Conservation (phyloP, 1,140 invertebrate species). For the Chrysomallon squamiferum region DNA sequence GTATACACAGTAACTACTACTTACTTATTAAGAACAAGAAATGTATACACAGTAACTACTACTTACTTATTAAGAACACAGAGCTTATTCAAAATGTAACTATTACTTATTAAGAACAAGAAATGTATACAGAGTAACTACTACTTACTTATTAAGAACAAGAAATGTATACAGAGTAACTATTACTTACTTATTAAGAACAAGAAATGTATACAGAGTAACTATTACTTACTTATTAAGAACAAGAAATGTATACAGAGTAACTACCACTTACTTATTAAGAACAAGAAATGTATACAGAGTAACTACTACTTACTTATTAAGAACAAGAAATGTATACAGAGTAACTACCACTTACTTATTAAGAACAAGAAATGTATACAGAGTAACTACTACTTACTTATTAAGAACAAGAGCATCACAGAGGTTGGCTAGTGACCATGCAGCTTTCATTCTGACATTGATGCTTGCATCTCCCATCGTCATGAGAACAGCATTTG, state of each 20-base stretch:
- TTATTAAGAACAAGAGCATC: slow-evolving; percentile 76
- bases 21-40: slow-evolving; percentile 71
- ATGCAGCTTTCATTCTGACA: slow-evolving; percentile 80
- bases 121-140: too few relatives aligned
- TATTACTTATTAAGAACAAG: not conserved
- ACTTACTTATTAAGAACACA: not conserved
- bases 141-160: slow-evolving; percentile 62
- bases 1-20: too few relatives aligned
- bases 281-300: not conserved
- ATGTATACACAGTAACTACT: not conserved
- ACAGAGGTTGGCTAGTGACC: slow-evolving; percentile 83
- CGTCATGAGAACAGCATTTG: slow-evolving; percentile 72
- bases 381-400: too few relatives aligned
- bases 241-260: not conserved
- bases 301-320: not conserved
- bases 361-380: not conserved
- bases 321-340: not conserved
- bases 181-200: not conserved
- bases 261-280: not conserved
- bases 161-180: not conserved
- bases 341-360: not conserved
- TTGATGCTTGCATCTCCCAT: slow-evolving; percentile 71
- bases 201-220: not conserved
- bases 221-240: not conserved
- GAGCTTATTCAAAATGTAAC: not conserved